These are phyloP conservation scores for Alloplasta piceator DNA, from an alignment of 2,888 invertebrate species.

Conservation along the genomic window DNA sequence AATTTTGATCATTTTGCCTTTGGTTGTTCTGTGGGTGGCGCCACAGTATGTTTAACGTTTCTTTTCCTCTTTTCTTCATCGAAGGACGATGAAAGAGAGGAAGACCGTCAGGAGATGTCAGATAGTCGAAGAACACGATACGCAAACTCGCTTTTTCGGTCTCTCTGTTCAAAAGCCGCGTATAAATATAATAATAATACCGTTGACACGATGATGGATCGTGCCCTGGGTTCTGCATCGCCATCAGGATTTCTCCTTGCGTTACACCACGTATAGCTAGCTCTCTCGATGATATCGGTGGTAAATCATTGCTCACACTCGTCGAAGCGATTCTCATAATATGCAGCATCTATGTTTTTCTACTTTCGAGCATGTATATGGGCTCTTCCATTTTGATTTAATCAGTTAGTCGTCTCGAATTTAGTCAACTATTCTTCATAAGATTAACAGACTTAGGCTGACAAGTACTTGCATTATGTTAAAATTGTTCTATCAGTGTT, in stretches of 20 bases:
- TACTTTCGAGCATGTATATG: neutral
- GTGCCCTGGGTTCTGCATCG: conserved; percentile 71
- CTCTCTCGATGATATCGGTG: conserved; percentile 45
- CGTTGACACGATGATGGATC: conserved; percentile 82
- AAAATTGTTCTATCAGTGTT: too few species aligned
- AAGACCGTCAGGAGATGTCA: conserved; percentile 33
- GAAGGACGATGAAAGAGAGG: neutral
- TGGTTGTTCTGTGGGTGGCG: too few species aligned
- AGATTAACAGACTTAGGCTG: too few species aligned
- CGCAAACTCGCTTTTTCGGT: conserved; percentile 48
- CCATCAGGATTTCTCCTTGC: conserved; percentile 67
- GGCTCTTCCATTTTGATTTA: too few species aligned
- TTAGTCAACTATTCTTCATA: too few species aligned
- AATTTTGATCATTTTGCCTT: too few species aligned
- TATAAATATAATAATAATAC: conserved; percentile 69
- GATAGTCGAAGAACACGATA: conserved; percentile 49
- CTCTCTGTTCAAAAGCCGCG: conserved; percentile 44
- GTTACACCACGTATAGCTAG: conserved; percentile 58
- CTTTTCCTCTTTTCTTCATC: neutral
- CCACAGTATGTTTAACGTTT: neutral
- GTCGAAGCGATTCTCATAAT: conserved; percentile 16
- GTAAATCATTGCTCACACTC: conserved; percentile 50
- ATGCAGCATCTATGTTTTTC: neutral
- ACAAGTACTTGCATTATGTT: too few species aligned
- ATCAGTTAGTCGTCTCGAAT: too few species aligned